These are phyloP conservation scores for Meteorus cinctellus DNA, from an alignment of 2,888 invertebrate genomes.

Conservation along the genomic window DNA sequence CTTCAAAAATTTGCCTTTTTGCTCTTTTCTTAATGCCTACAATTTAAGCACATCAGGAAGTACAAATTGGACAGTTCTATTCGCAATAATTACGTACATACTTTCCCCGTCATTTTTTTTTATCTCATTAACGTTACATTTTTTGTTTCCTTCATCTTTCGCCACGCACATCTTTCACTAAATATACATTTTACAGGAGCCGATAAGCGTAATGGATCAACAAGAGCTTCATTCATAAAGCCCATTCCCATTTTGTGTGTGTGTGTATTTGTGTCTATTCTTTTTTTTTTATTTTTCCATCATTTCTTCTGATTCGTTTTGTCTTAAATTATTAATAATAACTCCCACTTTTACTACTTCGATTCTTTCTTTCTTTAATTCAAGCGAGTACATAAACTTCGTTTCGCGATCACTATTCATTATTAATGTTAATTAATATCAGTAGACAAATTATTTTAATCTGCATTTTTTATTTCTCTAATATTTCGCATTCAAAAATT, in stretches of 20 bases:
- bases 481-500: constrained; percentile 27
- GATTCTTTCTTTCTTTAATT: background rate
- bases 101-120: constrained; percentile 28
- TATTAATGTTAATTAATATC: constrained; percentile 40
- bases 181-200: constrained; percentile 37
- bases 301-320: background rate
- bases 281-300: constrained; percentile 1
- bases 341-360: background rate
- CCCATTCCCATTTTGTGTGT: constrained; percentile 26
- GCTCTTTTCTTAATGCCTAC: constrained; percentile 27
- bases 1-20: constrained; percentile 27
- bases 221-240: constrained; percentile 8
- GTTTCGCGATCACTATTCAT: constrained; percentile 23
- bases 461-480: constrained; percentile 16
- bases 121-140: constrained; percentile 17
- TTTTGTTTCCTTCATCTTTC: constrained; percentile 6
- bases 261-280: background rate
- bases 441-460: constrained; percentile 35
- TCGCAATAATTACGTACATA: constrained; percentile 31
- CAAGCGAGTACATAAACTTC: constrained; percentile 25
- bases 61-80: constrained; percentile 38
- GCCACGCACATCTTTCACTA: constrained; percentile 30
- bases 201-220: constrained; percentile 41
- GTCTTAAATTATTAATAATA: background rate
- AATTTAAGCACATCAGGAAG: constrained; percentile 44